Evolutionary conservation across 2,797 vertebrate species (phyloP).

Genomic region (Steatocranus sp.): DNA sequence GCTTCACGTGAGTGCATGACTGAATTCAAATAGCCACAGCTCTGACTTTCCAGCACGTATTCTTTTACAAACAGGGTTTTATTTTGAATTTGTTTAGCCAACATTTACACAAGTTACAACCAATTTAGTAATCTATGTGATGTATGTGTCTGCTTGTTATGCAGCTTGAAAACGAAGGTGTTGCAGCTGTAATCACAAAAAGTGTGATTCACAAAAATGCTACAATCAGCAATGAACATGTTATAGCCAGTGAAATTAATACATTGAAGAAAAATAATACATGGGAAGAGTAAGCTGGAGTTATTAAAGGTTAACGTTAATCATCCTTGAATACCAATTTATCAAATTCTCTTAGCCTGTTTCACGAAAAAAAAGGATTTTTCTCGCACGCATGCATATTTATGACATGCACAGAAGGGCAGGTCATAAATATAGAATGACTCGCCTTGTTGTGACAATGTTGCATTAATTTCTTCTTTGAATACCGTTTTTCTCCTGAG

Average conservation of each 20-base stretch:
- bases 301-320: not conserved
- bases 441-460: not conserved
- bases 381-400: not conserved
- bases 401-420: not conserved
- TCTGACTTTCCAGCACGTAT: not conserved
- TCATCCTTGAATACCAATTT: not conserved
- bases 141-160: not conserved
- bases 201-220: not conserved
- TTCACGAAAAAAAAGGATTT: not conserved
- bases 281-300: not conserved
- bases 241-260: not conserved
- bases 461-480: slow-evolving; percentile 6
- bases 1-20: not conserved
- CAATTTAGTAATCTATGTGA: not conserved
- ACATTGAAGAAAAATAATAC: not conserved
- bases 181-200: not conserved
- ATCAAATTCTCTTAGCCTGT: not conserved
- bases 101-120: not conserved
- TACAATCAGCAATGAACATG: not conserved
- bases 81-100: not conserved
- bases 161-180: not conserved
- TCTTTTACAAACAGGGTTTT: not conserved
- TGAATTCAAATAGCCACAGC: not conserved
- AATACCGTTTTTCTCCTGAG: not conserved
- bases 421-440: slow-evolving; percentile 12